Evolutionary conservation across 2,888 invertebrate species (phyloP), one percentile per base, ranked within the genome.

Genomic region (Perdita meconis): DNA sequence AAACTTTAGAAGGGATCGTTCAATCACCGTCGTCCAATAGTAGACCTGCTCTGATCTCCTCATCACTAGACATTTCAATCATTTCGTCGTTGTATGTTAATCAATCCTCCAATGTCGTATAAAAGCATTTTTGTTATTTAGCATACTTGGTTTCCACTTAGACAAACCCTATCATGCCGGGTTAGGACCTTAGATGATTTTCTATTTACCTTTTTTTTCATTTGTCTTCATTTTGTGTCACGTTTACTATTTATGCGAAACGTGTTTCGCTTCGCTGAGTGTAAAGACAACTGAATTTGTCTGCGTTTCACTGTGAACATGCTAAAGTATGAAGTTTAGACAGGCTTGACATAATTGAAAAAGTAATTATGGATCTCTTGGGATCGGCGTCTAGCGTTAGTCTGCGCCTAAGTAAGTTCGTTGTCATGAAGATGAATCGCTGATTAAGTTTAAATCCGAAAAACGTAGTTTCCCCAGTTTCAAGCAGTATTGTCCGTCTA

Each of bases 1-100:
- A 57, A 63, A 63, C 30, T 69, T 68, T 55, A 13, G 10, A 10
- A 44, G 22, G 13, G 40, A 36, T 34, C 40, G 50, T 22, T 50
- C 36, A n/a, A 12, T 3, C 16, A 6, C 57, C n/a, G 24, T 19
- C 8, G 19, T 12, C 2, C 19, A 5, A 30, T 13, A 30, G 6
- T 53, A 12, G 30, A 24, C 13, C 44, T 44, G n/a, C 44, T 16
- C 19, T 44, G 44, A 19, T 19, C 16, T 44, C 19, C 44, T 22
- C 8, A 8, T 16, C 44, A 47, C 16, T 19, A 47, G 22, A 47
- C 44, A 19, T 10, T 30, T 30, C 30, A 30, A 30, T 30, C 30
- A 30, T 30, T 30, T 30, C 30, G 6, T 6, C 30, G 30, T 30
- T 30, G 3, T 30, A 42, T 4, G n/a, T 1, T 12, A 36, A 36